Percentiles rank a stretch among this genome's conserved stretches.
Conservation (phyloP, 1,140 invertebrate species). For the Thaumetopoea pityocampa region DNA sequence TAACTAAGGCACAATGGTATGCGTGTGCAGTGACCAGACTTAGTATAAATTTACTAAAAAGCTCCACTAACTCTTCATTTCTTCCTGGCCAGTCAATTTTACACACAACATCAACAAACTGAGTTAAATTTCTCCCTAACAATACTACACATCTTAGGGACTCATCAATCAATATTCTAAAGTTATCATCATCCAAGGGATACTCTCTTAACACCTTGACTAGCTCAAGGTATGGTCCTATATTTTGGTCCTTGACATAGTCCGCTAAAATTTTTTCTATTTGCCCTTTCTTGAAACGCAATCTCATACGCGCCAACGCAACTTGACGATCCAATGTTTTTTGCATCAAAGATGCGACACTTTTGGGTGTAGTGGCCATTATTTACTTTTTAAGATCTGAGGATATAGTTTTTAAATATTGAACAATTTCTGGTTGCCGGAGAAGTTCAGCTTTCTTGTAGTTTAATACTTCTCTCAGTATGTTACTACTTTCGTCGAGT, state of each 20-base stretch:
- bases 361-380: conserved; percentile 63
- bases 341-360: conserved; percentile 61
- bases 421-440: conserved; percentile 62
- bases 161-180: conserved; percentile 55
- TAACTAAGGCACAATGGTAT: conserved; percentile 61
- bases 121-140: conserved; percentile 51
- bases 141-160: conserved; percentile 57
- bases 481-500: conserved; percentile 60
- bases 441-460: conserved; percentile 67
- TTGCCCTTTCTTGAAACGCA: conserved; percentile 55
- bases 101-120: conserved; percentile 58
- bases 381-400: conserved; percentile 57
- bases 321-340: conserved; percentile 60
- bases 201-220: conserved; percentile 55
- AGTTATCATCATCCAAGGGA: conserved; percentile 61
- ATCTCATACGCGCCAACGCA: conserved; percentile 42
- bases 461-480: conserved; percentile 67
- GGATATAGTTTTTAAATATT: conserved; percentile 58
- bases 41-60: conserved; percentile 56
- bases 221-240: conserved; percentile 55
- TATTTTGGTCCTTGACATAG: conserved; percentile 42
- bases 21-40: conserved; percentile 66
- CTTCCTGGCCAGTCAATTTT: conserved; percentile 53
- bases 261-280: conserved; percentile 51
- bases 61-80: conserved; percentile 43